Evolutionary conservation across 2,797 vertebrate genomes (phyloP).

Genomic region (Hipposideros larvatus): DNA sequence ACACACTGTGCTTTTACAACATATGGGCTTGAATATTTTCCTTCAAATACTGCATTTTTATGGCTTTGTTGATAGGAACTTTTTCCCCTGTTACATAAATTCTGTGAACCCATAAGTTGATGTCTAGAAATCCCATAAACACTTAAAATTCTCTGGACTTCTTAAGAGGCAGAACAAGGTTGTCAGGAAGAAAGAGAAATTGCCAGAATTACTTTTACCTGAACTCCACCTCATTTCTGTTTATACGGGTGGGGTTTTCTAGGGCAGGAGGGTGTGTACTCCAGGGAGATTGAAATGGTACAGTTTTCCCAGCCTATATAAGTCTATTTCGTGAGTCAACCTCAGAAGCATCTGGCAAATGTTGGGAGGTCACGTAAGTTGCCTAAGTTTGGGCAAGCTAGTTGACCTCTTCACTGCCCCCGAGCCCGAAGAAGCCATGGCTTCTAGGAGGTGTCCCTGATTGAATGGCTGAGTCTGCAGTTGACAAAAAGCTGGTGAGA

Average conservation of each 20-base stretch:
- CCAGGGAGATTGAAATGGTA: not conserved
- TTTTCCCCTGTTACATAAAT: not conserved
- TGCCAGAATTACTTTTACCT: not conserved
- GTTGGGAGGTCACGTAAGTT: not conserved
- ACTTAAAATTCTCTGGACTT: not conserved
- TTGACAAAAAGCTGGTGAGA: not conserved
- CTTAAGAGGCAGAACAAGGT: not conserved
- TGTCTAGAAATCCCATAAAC: not conserved
- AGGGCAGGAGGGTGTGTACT: not conserved
- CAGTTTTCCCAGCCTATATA: not conserved
- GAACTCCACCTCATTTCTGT: not conserved
- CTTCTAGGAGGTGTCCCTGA: not conserved
- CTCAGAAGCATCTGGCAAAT: not conserved
- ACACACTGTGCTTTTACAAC: not conserved
- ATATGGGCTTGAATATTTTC: constrained; percentile 3
- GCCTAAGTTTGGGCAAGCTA: not conserved
- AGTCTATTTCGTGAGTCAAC: not conserved
- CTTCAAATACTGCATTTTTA: not conserved
- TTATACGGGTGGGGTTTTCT: not conserved
- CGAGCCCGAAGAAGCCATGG: not conserved
- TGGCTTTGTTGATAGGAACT: not conserved
- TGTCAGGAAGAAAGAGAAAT: not conserved
- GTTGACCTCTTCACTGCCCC: not conserved
- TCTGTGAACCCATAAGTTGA: not conserved
- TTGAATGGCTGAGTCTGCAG: not conserved